phyloP scores from a whole-genome alignment of 2,888 invertebrate genomes.

The Yponomeuta malinellus region DNA sequence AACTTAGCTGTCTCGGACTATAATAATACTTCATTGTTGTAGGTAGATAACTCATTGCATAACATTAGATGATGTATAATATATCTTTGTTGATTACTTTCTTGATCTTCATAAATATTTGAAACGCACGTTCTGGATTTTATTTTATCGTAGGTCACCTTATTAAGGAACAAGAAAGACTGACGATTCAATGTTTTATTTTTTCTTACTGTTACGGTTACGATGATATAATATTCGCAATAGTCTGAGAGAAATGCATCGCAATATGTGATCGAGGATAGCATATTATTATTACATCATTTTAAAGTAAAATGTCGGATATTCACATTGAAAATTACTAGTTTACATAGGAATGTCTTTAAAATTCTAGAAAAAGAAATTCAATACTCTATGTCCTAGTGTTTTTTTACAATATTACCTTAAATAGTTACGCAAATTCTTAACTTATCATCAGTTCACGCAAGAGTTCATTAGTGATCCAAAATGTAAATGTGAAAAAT shows the following conservation, averaged over 20 bases:
- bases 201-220: background rate
- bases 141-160: slow-evolving; percentile 22
- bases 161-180: background rate
- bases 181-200: background rate
- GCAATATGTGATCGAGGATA: background rate
- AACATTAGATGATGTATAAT: slow-evolving; percentile 69
- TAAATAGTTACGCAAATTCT: background rate
- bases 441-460: background rate
- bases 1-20: slow-evolving; percentile 31
- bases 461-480: background rate
- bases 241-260: background rate
- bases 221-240: background rate
- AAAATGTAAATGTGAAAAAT: background rate
- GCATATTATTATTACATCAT: background rate
- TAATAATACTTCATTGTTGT: slow-evolving; percentile 54
- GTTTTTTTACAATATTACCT: background rate
- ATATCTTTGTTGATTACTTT: slow-evolving; percentile 62
- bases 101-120: slow-evolving; percentile 74
- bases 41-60: slow-evolving; percentile 58
- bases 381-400: background rate
- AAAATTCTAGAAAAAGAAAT: background rate
- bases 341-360: background rate
- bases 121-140: slow-evolving; percentile 46
- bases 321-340: background rate
- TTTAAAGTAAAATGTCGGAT: background rate